Percentiles rank a stretch among this genome's conserved stretches.
Conservation (phyloP, 2,888 invertebrate species). For the Clepsis dumicolana region DNA sequence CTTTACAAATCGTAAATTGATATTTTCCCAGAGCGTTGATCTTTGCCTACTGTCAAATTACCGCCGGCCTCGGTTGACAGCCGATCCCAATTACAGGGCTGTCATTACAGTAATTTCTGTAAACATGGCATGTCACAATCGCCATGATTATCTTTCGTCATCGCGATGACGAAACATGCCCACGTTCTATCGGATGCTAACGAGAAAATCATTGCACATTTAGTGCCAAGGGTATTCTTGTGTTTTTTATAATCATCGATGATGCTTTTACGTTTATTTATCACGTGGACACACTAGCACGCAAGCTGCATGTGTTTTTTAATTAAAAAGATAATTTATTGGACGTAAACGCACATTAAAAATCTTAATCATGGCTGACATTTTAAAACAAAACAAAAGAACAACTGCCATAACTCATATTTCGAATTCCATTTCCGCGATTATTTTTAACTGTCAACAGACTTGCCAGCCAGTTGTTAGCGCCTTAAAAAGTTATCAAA, state of each 20-base stretch:
- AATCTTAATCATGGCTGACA: conserved; percentile 35
- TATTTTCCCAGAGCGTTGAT: conserved; percentile 23
- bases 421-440: conserved; percentile 37
- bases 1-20: conserved; percentile 31
- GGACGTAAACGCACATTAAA: conserved; percentile 6
- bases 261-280: conserved; percentile 20
- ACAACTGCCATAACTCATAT: conserved; percentile 31
- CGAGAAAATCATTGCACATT: conserved; percentile 36
- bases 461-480: conserved; percentile 35
- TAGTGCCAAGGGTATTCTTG: conserved; percentile 40
- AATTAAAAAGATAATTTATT: not conserved
- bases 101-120: conserved; percentile 42
- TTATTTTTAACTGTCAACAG: conserved; percentile 37
- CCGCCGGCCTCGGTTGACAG: conserved; percentile 30
- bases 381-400: conserved; percentile 37
- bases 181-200: conserved; percentile 34
- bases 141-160: conserved; percentile 40
- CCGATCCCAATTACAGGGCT: conserved; percentile 23
- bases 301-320: conserved; percentile 3
- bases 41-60: conserved; percentile 33
- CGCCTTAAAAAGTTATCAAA: conserved; percentile 44
- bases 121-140: conserved; percentile 42
- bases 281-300: not conserved
- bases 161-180: conserved; percentile 37
- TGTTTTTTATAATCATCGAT: conserved; percentile 16